Percentiles rank a stretch among this genome's conserved stretches.
Conservation (phyloP, 2,113 vertebrate species). For the Gorsachius goisagi region DNA sequence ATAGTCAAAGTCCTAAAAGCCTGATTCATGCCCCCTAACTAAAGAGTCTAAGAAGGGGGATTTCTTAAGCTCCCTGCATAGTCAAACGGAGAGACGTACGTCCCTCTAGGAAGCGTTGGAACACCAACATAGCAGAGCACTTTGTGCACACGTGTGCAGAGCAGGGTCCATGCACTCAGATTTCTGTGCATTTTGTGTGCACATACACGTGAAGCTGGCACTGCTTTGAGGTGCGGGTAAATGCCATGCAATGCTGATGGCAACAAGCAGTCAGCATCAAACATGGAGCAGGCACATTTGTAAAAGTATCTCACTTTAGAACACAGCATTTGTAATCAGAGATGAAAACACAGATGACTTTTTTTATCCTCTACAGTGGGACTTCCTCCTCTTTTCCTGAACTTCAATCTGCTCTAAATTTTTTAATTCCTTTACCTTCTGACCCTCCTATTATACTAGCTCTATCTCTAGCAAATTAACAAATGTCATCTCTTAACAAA, state of each 20-base stretch:
- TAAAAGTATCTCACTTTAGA: not conserved
- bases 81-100: not conserved
- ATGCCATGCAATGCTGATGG: accelerated
- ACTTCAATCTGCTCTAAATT: not conserved
- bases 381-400: not conserved
- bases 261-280: not conserved
- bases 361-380: not conserved
- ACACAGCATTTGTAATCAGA: not conserved
- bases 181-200: accelerated
- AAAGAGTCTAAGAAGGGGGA: not conserved
- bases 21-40: not conserved
- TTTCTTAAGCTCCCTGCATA: not conserved
- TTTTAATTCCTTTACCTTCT: not conserved
- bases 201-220: not conserved
- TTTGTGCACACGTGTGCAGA: not conserved
- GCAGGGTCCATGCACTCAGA: not conserved
- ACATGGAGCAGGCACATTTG: not conserved
- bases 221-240: not conserved
- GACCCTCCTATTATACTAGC: not conserved
- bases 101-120: not conserved
- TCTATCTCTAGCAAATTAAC: not conserved
- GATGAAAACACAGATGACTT: not conserved
- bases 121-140: accelerated
- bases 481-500: not conserved
- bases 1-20: not conserved